Conservation (phyloP, 2,113 vertebrate species). For the Daboia siamensis region DNA sequence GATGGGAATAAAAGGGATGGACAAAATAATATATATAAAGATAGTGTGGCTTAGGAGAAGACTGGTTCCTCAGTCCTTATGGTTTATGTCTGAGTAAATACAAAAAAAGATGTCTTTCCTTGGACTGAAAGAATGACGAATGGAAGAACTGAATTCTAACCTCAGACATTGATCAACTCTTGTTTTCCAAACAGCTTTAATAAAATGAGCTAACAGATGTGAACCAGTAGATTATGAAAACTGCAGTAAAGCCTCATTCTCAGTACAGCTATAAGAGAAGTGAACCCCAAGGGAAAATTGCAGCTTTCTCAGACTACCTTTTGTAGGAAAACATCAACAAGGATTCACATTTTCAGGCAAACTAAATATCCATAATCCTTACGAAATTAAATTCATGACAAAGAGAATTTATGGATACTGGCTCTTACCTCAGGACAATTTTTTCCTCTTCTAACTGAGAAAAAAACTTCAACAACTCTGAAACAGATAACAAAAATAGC, state of each 20-base stretch:
- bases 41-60: background rate
- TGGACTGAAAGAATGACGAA: background rate
- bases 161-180: background rate
- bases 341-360: background rate
- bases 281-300: background rate
- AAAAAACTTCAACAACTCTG: background rate
- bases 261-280: background rate
- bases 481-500: background rate
- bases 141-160: background rate
- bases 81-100: background rate
- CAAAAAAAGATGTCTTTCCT: background rate
- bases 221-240: background rate
- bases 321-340: background rate
- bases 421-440: background rate
- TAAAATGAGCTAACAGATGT: background rate
- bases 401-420: background rate
- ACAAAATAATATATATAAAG: background rate
- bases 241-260: background rate
- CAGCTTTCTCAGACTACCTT: background rate
- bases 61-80: background rate
- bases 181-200: constrained; percentile 1
- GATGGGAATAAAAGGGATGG: background rate
- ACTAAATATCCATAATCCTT: background rate
- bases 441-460: background rate
- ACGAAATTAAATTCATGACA: background rate